These are phyloP conservation scores for Sarcophaga peregrina DNA, from an alignment of 1,140 invertebrate species.

Conservation along the genomic window DNA sequence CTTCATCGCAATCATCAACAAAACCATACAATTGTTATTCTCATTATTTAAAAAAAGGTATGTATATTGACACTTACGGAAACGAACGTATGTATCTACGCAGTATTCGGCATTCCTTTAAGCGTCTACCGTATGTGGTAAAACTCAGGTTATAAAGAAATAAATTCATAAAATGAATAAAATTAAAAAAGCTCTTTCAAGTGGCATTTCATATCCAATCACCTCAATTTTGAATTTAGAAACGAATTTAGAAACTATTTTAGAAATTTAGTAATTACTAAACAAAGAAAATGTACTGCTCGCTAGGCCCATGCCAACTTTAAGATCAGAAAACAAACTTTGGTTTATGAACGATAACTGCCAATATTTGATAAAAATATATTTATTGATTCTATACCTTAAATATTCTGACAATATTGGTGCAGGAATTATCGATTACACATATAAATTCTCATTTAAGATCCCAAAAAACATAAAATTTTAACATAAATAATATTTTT, in stretches of 20 bases:
- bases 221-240: no score
- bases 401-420: not conserved
- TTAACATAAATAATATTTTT: not conserved
- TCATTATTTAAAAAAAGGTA: not conserved
- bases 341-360: no score
- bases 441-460: not conserved
- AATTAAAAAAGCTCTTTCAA: not conserved
- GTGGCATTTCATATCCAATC: no score
- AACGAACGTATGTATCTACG: not conserved
- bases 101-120: not conserved
- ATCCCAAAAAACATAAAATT: not conserved
- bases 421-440: not conserved
- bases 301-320: no score
- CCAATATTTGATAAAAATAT: not conserved
- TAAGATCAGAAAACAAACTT: no score
- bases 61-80: slow-evolving; percentile 17
- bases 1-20: not conserved
- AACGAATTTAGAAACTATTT: no score
- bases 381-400: not conserved
- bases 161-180: not conserved
- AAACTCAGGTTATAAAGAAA: not conserved
- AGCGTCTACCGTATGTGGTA: not conserved
- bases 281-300: no score
- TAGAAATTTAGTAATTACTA: no score
- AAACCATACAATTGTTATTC: not conserved